Evolutionary conservation across 2,113 vertebrate species (phyloP).

Genomic region (Ancistrus triradiatus): DNA sequence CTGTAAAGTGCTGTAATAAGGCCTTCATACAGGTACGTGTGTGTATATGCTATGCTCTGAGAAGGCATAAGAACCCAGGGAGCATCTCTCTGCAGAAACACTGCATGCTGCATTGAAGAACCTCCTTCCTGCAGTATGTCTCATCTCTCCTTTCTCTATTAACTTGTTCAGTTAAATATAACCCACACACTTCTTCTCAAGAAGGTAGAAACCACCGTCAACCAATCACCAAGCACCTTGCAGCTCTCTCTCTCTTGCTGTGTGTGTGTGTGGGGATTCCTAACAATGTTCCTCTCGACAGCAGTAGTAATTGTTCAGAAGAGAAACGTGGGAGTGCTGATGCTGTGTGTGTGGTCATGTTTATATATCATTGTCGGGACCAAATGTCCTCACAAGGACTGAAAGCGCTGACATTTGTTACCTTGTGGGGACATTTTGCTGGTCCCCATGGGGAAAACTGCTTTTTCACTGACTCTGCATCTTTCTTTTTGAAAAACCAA

Average conservation of each 20-base stretch:
- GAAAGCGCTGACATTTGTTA: too few species aligned
- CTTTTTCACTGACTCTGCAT: too few species aligned
- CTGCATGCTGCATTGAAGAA: background rate
- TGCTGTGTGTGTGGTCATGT: constrained; percentile 12
- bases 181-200: background rate
- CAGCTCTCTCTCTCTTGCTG: background rate
- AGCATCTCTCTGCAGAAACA: background rate
- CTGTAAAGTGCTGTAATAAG: too few species aligned
- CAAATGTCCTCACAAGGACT: too few species aligned
- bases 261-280: constrained; percentile 23
- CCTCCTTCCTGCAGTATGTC: constrained; percentile 46
- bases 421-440: too few species aligned
- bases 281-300: constrained; percentile 11
- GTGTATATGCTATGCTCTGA: too few species aligned
- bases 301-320: constrained; percentile 14
- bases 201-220: background rate
- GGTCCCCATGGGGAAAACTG: too few species aligned
- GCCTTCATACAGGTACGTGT: too few species aligned
- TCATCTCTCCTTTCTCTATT: constrained; percentile 51
- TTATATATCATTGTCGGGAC: constrained; percentile 8
- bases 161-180: background rate
- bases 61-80: too few species aligned
- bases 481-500: too few species aligned
- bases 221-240: background rate
- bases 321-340: constrained; percentile 1